A percentile compares a stretch with the other conserved stretches of the same genome.
These are phyloP conservation scores for Phymastichus coffea DNA, from an alignment of 1,140 invertebrate species.

Conservation along the genomic window DNA sequence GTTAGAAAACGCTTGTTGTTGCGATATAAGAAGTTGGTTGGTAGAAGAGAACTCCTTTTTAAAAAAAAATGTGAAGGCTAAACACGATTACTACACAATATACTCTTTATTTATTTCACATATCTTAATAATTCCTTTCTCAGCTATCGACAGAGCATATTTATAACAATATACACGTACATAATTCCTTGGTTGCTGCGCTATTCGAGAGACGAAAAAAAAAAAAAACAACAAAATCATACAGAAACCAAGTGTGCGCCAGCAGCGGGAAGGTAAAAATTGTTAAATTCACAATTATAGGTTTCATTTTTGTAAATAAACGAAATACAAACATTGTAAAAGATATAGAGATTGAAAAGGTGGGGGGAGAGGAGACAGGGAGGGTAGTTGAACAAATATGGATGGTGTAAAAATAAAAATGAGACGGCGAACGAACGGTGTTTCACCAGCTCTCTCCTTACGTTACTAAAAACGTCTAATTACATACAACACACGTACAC, in stretches of 20 bases:
- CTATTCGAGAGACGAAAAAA: slow-evolving; percentile 32
- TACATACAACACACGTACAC: slow-evolving; percentile 51
- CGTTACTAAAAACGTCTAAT: slow-evolving; percentile 51
- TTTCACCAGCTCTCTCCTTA: too few species aligned
- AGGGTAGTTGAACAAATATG: too few species aligned
- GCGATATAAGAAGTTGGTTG: too few species aligned
- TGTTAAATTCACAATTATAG: slow-evolving; percentile 18
- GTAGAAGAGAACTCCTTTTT: too few species aligned
- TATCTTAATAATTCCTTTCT: slow-evolving; percentile 44
- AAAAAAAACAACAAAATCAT: slow-evolving; percentile 5
- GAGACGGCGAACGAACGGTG: too few species aligned
- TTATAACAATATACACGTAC: slow-evolving; percentile 55
- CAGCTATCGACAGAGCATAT: slow-evolving; percentile 46
- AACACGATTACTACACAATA: slow-evolving; percentile 42
- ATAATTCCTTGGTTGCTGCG: slow-evolving; percentile 42
- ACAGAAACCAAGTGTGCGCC: neutral
- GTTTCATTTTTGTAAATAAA: slow-evolving; percentile 22
- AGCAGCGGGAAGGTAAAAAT: neutral
- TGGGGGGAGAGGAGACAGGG: too few species aligned
- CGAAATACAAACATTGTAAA: too few species aligned
- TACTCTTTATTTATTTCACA: slow-evolving; percentile 52
- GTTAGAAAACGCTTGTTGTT: too few species aligned
- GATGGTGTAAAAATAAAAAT: too few species aligned
- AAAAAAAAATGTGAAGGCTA: too few species aligned
- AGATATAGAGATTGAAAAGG: too few species aligned